Evolutionary conservation across 2,888 invertebrate genomes (phyloP), one percentile per base, ranked within the genome.

Genomic region (Shargacucullia verbasci): DNA sequence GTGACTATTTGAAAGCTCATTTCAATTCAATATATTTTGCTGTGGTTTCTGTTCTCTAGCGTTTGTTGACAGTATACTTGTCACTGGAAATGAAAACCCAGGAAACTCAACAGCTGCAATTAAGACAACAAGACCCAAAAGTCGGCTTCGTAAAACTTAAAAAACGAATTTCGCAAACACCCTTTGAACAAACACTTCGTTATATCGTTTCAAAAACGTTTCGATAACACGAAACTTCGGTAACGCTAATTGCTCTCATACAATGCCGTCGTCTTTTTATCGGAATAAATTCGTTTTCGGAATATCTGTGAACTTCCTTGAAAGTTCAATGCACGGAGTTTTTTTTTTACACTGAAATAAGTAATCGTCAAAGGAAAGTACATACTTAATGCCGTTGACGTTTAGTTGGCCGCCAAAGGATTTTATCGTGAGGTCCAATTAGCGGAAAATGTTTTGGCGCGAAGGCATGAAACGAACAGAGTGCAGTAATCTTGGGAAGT

Each of bases 361-460:
- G 69, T 77, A 75, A 80, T 78, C 67, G 65, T 72, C 73, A 74
- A 68, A 62, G 59, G 38, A 59, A 59, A 69, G 65, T 69, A 68
- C 68, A 65, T 58, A 64, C 59, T 58, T 78, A 67, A 69, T 53
- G 53, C 45, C 45, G 39, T 52, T 73, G 69, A 60, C 58, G 45
- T 60, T 54, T 15, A 38, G 55, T 35, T 49, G 54, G 35, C 81
- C 78, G 80, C 70, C 77, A 80, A 82, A 83, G 66, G 35, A 27
- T 55, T 37, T 81, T 81, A 84, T 84, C 81, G 65, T 50, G 56
- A 43, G 20, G 61, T 33, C 79, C 82, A 85, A 85, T 86, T 86
- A 84, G 76, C 73, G 48, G 66, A 69, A 56, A 75, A 80, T 75
- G 70, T 79, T 63, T 66, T 59, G 53, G 43, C 59, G 59, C 52